These are phyloP conservation scores for Aricia artaxerxes DNA, from an alignment of 2,888 invertebrate genomes.

Conservation along the genomic window DNA sequence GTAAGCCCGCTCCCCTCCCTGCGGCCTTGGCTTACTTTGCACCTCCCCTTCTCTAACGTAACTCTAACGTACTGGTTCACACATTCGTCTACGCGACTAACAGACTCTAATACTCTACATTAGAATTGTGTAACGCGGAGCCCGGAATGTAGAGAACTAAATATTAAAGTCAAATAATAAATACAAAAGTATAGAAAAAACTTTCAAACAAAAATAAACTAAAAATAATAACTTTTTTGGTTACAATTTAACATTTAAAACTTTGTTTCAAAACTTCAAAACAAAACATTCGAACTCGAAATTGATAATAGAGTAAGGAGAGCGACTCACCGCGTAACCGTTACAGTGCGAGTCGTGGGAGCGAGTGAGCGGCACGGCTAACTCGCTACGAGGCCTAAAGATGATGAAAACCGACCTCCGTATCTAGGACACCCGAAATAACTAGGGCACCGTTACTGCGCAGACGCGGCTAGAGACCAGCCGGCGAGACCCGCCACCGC, in stretches of 20 bases:
- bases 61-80: slow-evolving; percentile 51
- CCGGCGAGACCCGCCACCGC: slow-evolving; percentile 50
- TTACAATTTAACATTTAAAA: neutral
- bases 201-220: neutral
- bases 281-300: neutral
- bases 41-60: slow-evolving; percentile 62
- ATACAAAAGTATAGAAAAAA: neutral
- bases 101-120: slow-evolving; percentile 32
- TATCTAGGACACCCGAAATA: slow-evolving; percentile 78
- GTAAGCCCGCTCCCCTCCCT: slow-evolving; percentile 76
- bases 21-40: slow-evolving; percentile 79
- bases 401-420: slow-evolving; percentile 73
- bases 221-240: neutral
- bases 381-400: slow-evolving; percentile 68
- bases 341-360: slow-evolving; percentile 47
- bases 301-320: neutral
- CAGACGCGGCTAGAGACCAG: slow-evolving; percentile 60
- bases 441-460: slow-evolving; percentile 76
- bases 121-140: neutral
- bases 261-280: neutral
- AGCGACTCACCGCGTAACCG: slow-evolving; percentile 38
- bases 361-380: slow-evolving; percentile 38
- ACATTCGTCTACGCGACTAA: slow-evolving; percentile 42
- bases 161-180: neutral
- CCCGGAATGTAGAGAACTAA: neutral